A percentile compares a stretch with the other conserved stretches of the same genome.
Evolutionary conservation across 1,140 invertebrate species (phyloP).

Genomic region (Bombus waltoni): DNA sequence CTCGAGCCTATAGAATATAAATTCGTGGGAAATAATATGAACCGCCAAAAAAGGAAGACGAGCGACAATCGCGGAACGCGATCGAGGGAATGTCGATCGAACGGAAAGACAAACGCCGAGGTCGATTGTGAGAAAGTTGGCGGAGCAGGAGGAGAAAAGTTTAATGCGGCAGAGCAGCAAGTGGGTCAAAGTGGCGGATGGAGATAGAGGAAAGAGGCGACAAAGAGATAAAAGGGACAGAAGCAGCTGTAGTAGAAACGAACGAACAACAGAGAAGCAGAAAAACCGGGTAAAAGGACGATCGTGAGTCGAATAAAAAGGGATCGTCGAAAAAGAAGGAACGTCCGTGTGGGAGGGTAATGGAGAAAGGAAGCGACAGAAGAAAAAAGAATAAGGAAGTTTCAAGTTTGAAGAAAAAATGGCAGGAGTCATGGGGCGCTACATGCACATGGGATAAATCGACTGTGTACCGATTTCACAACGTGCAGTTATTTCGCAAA

Average conservation of each 20-base stretch:
- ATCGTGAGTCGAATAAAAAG: background rate
- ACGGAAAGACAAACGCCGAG: background rate
- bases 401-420: background rate
- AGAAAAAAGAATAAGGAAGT: background rate
- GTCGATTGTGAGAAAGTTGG: background rate
- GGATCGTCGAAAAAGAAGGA: background rate
- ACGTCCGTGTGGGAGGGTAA: background rate
- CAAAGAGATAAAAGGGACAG: background rate
- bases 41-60: background rate
- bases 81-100: background rate
- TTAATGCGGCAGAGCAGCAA: background rate
- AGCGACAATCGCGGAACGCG: background rate
- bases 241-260: background rate
- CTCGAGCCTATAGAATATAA: too few species aligned
- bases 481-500: conserved; percentile 5
- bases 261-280: conserved; percentile 11
- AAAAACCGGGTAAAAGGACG: background rate
- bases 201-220: background rate
- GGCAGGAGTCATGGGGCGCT: background rate
- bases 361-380: background rate
- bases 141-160: background rate
- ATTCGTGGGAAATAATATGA: background rate
- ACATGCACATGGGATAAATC: background rate
- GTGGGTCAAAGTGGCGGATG: background rate
- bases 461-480: conserved; percentile 21